Base-by-base conservation (phyloP, 2,888 invertebrate genomes). In the Hemaris fuciformis region DNA sequence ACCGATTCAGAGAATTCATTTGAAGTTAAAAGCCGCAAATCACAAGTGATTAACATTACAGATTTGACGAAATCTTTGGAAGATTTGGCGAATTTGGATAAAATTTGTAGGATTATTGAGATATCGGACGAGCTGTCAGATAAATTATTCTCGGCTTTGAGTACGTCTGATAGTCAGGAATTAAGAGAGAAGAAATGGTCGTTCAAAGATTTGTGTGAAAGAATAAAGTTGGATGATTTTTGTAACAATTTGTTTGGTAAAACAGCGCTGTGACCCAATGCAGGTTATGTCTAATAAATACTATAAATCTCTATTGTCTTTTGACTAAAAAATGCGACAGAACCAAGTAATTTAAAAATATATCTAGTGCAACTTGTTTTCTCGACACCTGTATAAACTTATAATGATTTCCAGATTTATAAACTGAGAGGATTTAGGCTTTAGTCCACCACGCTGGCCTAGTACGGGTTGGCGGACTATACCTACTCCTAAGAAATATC, bases 91-190 rank as follows among this genome's bases (percentile, higher is more conserved):
- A 83, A 85, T 7, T 77, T 92, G 41, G 90, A 91, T 62, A 90
- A 89, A 72, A 88, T 92, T 62, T 91, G 91, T 66, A 81, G 83
- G 62, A 89, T 91, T 6, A 89, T 92, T n/a, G 91, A 92, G 76
- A 91, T 91, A 64, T 91, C 92, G 1, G 91, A 92, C 60, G 91
- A 92, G 61, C 60, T 91, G 7, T 91, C 92, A 0, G 85, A 91
- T 62, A 76, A 84, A 71, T 70, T 92, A 46, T 87, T 92, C 65
- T 84, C 87, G 2, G 66, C 73, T 15, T 73, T 91, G 4, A 76
- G 85, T 58, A 70, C 69, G 13, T 31, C 48, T 1, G 68, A 74
- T 0, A 46, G 34, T 1, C 63, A 65, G 0, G 63, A 64, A 18
- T 38, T 70, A 2, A 69, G 68, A 38, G 72, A 75, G 7, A 81